Percentiles rank a stretch among this genome's conserved stretches.
These are phyloP conservation scores for Riptortus pedestris DNA, from an alignment of 1,140 invertebrate genomes.

Conservation along the genomic window DNA sequence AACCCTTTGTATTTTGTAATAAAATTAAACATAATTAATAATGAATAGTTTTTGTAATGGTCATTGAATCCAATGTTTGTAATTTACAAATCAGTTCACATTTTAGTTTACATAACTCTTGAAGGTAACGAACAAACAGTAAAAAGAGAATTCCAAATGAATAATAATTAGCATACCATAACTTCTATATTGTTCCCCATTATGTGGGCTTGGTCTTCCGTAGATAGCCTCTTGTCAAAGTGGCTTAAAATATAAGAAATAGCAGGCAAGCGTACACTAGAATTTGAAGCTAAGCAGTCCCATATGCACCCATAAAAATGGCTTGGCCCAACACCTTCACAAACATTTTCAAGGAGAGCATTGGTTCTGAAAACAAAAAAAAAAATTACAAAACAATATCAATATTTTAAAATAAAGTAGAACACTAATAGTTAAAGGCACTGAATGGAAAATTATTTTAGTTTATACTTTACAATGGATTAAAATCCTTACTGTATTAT, in stretches of 20 bases:
- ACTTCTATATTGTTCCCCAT: constrained; percentile 77
- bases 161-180: constrained; percentile 64
- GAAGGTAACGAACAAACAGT: no score
- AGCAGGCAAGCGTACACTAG: constrained; percentile 72
- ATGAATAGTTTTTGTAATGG: no score
- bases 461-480: no score
- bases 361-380: constrained; percentile 50
- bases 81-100: no score
- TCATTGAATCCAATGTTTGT: no score
- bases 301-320: constrained; percentile 84
- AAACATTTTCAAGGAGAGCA: constrained; percentile 64
- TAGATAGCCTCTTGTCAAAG: constrained; percentile 68
- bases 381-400: not conserved
- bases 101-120: no score
- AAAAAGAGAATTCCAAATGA: no score
- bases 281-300: constrained; percentile 75
- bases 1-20: no score
- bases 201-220: constrained; percentile 76
- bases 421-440: constrained; percentile 10
- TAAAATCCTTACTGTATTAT: not conserved
- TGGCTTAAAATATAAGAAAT: constrained; percentile 71
- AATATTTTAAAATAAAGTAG: constrained; percentile 1
- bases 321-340: constrained; percentile 62
- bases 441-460: no score
- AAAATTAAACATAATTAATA: no score